Evolutionary conservation across 2,888 invertebrate genomes (phyloP).

Genomic region (Cynaeus angustus): DNA sequence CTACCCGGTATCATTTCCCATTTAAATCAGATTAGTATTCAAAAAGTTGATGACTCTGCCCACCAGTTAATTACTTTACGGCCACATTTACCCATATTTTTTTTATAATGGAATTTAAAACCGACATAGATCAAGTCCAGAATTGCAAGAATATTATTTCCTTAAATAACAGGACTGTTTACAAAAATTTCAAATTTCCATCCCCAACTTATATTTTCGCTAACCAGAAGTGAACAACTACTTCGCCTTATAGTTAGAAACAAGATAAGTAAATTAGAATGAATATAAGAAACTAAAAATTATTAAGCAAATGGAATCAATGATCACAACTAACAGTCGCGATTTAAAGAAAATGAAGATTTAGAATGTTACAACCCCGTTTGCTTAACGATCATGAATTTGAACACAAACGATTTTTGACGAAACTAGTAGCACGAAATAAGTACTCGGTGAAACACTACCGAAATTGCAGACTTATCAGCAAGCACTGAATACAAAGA

Average conservation of each 20-base stretch:
- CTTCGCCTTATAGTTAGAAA: too few relatives aligned
- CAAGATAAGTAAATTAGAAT: background rate
- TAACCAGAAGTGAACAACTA: too few relatives aligned
- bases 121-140: too few relatives aligned
- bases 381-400: constrained; percentile 38
- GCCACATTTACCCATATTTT: constrained; percentile 7
- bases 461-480: constrained; percentile 71
- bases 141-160: too few relatives aligned
- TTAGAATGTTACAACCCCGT: constrained; percentile 45
- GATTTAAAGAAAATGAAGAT: constrained; percentile 21
- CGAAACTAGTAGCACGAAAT: constrained; percentile 11
- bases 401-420: constrained; percentile 23
- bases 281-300: constrained; percentile 12
- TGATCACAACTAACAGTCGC: constrained; percentile 35
- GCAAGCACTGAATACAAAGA: constrained; percentile 58
- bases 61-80: constrained; percentile 1
- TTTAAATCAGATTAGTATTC: constrained; percentile 12
- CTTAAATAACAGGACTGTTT: too few relatives aligned
- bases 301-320: constrained; percentile 37
- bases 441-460: constrained; percentile 51
- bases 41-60: background rate
- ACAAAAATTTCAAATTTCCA: too few relatives aligned
- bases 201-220: too few relatives aligned
- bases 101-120: constrained; percentile 8
- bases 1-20: background rate